A percentile compares a stretch with the other conserved stretches of the same genome.
Evolutionary conservation across 2,888 invertebrate species (phyloP).

Genomic region (Megamerina dolium): DNA sequence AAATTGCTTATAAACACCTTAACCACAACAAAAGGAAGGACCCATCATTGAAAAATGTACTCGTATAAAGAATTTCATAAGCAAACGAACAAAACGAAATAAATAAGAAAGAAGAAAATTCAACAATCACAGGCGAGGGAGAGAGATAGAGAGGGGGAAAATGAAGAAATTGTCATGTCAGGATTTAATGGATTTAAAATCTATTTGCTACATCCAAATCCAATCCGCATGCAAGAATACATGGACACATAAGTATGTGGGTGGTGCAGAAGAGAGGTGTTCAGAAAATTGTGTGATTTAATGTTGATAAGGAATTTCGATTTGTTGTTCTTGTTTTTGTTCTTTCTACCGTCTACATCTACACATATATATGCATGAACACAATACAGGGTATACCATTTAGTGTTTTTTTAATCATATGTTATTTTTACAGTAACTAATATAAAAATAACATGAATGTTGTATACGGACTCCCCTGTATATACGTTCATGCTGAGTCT

Average conservation of each 20-base stretch:
- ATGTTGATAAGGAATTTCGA: neutral
- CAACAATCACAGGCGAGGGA: neutral
- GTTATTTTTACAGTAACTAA: no score
- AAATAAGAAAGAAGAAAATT: neutral
- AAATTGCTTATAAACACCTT: no score
- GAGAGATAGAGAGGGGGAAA: neutral
- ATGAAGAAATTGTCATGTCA: conserved; percentile 14
- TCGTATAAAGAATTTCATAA: no score
- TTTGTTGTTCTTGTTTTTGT: neutral
- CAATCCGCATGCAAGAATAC: conserved; percentile 10
- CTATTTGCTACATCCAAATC: conserved; percentile 13
- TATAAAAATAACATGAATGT: no score
- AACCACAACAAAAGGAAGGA: no score
- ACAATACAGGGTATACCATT: no score
- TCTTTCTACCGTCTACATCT: no score
- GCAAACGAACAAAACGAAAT: neutral
- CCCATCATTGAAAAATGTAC: no score
- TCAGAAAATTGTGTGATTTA: conserved; percentile 1
- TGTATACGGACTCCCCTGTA: no score
- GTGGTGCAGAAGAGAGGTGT: neutral
- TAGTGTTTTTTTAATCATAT: no score
- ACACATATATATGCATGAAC: no score
- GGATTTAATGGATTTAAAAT: conserved; percentile 16
- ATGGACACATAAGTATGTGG: neutral
- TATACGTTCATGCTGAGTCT: neutral